Percentiles rank a stretch among this genome's conserved stretches.
phyloP scores from a whole-genome alignment of 2,888 invertebrate genomes.

The Melanotus villosus region DNA sequence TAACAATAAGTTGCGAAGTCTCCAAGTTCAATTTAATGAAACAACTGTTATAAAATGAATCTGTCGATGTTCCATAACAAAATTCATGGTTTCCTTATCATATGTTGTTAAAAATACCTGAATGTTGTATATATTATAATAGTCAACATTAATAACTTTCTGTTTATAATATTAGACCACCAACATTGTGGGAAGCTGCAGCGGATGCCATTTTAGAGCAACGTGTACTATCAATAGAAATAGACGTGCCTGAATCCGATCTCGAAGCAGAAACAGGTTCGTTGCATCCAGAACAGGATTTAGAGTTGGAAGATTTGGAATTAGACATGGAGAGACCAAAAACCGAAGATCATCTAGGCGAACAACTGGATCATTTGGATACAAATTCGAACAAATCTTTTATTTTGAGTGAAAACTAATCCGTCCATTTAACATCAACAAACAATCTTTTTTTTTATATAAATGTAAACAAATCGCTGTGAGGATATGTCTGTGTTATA shows the following conservation, averaged over 20 bases:
- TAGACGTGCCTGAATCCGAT: conserved; percentile 69
- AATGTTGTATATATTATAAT: no score
- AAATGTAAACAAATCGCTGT: conserved; percentile 18
- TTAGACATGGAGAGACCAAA: neutral
- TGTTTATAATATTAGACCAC: conserved; percentile 63
- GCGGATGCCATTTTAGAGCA: conserved; percentile 74
- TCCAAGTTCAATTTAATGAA: no score
- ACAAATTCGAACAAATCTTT: conserved; percentile 9
- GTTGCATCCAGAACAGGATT: conserved; percentile 22
- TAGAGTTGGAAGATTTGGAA: conserved; percentile 25
- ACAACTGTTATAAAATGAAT: no score
- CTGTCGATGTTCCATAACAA: no score
- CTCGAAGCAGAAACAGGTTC: conserved; percentile 39
- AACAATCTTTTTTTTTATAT: neutral
- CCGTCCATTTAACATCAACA: neutral
- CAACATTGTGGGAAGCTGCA: conserved; percentile 75
- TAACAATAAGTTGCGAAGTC: no score
- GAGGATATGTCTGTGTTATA: conserved; percentile 15
- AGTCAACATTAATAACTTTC: neutral
- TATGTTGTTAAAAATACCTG: no score
- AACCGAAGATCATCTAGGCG: conserved; percentile 25
- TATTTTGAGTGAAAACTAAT: conserved; percentile 21
- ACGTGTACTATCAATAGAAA: conserved; percentile 70
- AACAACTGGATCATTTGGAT: neutral
- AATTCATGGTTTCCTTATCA: no score